Conservation (phyloP, 2,888 invertebrate species). For the Drosophila maculinotata region DNA sequence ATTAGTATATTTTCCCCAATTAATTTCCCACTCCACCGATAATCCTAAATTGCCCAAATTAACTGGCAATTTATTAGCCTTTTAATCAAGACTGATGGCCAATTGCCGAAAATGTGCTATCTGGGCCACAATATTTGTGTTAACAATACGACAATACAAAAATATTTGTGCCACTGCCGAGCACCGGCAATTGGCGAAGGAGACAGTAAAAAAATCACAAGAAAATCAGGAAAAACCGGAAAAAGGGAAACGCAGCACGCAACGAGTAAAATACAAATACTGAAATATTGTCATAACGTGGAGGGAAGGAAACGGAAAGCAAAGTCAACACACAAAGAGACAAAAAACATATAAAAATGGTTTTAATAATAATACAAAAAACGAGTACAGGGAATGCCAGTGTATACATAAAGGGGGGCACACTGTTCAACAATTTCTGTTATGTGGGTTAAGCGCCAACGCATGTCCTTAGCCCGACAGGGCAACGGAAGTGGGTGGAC, state of each 20-base stretch:
- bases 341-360: conserved; percentile 9
- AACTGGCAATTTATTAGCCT: conserved; percentile 12
- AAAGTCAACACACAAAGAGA: conserved; percentile 44
- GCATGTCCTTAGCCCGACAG: conserved; percentile 54
- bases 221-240: neutral
- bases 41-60: conserved; percentile 1
- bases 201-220: conserved; percentile 28
- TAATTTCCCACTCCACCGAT: neutral
- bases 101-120: conserved; percentile 19
- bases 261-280: conserved; percentile 46
- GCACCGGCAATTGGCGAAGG: no score
- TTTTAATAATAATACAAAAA: conserved; percentile 32
- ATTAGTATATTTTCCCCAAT: neutral
- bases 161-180: conserved; percentile 50
- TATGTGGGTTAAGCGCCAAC: conserved; percentile 72
- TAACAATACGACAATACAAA: conserved; percentile 39
- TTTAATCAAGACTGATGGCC: conserved; percentile 9
- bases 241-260: conserved; percentile 44
- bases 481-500: conserved; percentile 13
- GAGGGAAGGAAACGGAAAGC: conserved; percentile 26
- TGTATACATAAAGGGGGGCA: conserved; percentile 1
- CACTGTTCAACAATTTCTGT: conserved; percentile 29
- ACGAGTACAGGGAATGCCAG: conserved; percentile 1
- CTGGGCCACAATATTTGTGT: conserved; percentile 53
- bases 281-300: conserved; percentile 60